A percentile compares a stretch with the other conserved stretches of the same genome.
Evolutionary conservation across 2,113 vertebrate genomes (phyloP).

Genomic region (Zosterops japonicus): DNA sequence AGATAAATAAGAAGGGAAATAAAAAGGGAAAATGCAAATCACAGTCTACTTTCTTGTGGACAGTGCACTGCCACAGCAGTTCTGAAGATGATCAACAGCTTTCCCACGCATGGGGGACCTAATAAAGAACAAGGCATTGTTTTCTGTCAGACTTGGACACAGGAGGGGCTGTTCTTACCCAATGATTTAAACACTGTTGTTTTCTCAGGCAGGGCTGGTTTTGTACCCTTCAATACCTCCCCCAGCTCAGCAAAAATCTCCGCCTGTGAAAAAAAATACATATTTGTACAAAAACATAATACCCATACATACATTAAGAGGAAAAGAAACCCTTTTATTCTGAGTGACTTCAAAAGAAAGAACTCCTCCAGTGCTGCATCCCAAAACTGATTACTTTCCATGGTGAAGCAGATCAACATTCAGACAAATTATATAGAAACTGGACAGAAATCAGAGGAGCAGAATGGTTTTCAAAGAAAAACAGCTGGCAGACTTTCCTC

Average conservation of each 20-base stretch:
- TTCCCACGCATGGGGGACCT: not conserved
- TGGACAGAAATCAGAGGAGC: not conserved
- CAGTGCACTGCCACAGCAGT: not conserved
- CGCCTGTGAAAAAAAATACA: conserved; percentile 71
- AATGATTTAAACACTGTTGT: conserved; percentile 95
- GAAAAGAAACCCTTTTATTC: not conserved
- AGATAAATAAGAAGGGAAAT: not conserved
- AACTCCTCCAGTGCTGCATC: not conserved
- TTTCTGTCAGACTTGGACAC: not conserved
- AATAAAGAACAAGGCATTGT: conserved; percentile 20
- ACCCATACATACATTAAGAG: not conserved
- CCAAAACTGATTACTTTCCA: not conserved
- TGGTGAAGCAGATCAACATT: not conserved
- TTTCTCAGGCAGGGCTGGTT: conserved; percentile 83
- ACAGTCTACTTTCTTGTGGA: not conserved
- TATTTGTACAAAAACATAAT: not conserved
- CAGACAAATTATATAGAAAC: not conserved
- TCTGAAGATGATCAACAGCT: not conserved
- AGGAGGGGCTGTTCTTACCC: conserved; percentile 76
- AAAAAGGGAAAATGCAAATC: not conserved
- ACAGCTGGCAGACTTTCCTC: not conserved
- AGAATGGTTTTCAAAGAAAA: not conserved
- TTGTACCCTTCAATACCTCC: conserved; percentile 86
- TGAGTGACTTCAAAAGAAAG: not conserved
- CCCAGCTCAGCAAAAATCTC: conserved; percentile 92